Evolutionary conservation across 1,140 invertebrate genomes (phyloP), one percentile per base, ranked within the genome.

Genomic region (Archegozetes longisetosus): DNA sequence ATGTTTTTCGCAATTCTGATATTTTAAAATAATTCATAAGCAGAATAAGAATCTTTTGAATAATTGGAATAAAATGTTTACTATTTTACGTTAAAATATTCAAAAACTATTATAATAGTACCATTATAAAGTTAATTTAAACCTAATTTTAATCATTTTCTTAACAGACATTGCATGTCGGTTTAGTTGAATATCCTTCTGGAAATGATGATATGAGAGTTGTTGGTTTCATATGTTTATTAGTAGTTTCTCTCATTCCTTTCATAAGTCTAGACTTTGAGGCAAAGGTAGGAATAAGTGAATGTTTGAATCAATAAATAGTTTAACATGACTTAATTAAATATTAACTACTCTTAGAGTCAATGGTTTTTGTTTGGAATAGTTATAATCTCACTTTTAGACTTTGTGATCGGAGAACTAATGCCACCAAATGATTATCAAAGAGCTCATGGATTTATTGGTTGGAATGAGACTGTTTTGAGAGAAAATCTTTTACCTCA

Each of bases 231-330:
- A 62, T 72, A 12, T 71, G 76, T 0, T 71, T 77, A 13, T 65
- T 74, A n/a, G 64, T 71, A 3, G 83, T 93, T 77, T 79, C 88
- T 48, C 65, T 84, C 14, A 85, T 91, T 29, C 88, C 88, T 64
- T 84, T 86, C 14, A 76, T 91, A n/a, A 88, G 88, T 27, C 91
- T 88, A 85, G 74, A 74, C 60, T 78, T 70, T 73, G 73, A 65
- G 64, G 60, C 60, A 60, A 65, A 66, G 53, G 64, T 66, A 59
- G 24, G 32, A 6, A 40, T 9, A 40, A 40, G 17, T 9, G 17
- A 40, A 40, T 40, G 32, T 40, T 40, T 40, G 32, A 40, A 9
- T 40, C 32, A 40, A 40, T 17, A 40, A 40, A 40, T 9, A 6
- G 6, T 40, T 40, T 40, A 40, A 20, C 2, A 52, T 25, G n/a